Evolutionary conservation across 2,888 invertebrate genomes (phyloP).

Genomic region (Siphonodentalium dalli): DNA sequence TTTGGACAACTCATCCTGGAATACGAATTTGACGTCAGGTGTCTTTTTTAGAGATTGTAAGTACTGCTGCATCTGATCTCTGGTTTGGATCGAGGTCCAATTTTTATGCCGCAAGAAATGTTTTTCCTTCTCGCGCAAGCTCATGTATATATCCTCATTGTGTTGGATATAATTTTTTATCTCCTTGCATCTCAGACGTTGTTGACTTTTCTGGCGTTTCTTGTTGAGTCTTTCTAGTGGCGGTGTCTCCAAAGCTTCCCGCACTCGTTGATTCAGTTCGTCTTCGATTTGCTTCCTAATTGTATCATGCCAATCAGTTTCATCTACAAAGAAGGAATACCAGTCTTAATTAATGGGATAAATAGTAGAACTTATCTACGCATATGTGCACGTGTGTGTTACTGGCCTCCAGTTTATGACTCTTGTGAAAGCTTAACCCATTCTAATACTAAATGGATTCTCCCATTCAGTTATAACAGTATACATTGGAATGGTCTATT

Average conservation of each 20-base stretch:
- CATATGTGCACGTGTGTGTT: too few species aligned
- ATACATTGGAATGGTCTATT: too few species aligned
- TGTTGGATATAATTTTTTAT: too few species aligned
- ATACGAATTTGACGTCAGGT: conserved; percentile 42
- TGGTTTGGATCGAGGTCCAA: conserved; percentile 47
- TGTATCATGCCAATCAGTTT: conserved; percentile 51
- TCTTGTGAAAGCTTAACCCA: too few species aligned
- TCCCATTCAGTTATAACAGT: too few species aligned
- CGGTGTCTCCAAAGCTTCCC: conserved; percentile 62
- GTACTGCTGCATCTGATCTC: conserved; percentile 39
- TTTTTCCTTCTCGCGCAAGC: conserved; percentile 44
- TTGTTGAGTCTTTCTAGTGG: conserved; percentile 50
- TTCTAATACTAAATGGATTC: too few species aligned
- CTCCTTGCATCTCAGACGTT: conserved; percentile 17
- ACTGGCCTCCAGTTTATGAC: too few species aligned
- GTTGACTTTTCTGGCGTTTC: conserved; percentile 22
- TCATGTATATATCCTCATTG: conserved; percentile 40
- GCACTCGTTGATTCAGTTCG: conserved; percentile 56
- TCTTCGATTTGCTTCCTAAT: conserved; percentile 59
- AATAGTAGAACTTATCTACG: too few species aligned
- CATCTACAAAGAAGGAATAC: too few species aligned
- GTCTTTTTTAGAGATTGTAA: conserved; percentile 25
- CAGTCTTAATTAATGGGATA: too few species aligned
- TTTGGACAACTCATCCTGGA: conserved; percentile 43
- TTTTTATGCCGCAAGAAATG: conserved; percentile 39